phyloP scores from a whole-genome alignment of 2,888 invertebrate species.

The Chymomyza caudatula region DNA sequence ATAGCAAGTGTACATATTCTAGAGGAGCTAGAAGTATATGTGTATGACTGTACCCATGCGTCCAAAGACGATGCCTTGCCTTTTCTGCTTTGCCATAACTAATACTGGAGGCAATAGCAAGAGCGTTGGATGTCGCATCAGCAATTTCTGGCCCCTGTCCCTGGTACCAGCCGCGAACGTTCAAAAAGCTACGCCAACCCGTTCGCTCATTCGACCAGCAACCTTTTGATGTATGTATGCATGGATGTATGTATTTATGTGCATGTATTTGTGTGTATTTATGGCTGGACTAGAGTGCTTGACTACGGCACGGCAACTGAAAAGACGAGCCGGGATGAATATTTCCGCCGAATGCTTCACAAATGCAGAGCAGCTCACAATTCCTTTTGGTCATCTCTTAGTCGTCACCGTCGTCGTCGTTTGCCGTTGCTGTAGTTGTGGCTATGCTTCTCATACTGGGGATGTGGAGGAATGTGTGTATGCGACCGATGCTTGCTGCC shows the following conservation, averaged over 20 bases:
- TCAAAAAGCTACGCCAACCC: slow-evolving; percentile 47
- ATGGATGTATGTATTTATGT: slow-evolving; percentile 24
- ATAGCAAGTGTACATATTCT: slow-evolving; percentile 25
- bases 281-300: slow-evolving; percentile 17
- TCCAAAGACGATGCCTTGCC: slow-evolving; percentile 11
- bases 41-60: slow-evolving; percentile 5
- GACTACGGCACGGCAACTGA: slow-evolving; percentile 40
- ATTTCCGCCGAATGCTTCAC: slow-evolving; percentile 71
- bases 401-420: slow-evolving; percentile 48
- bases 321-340: slow-evolving; percentile 64
- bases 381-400: slow-evolving; percentile 71
- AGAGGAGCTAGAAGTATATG: slow-evolving; percentile 41
- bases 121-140: slow-evolving; percentile 72
- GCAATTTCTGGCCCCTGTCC: slow-evolving; percentile 56
- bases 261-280: slow-evolving; percentile 17
- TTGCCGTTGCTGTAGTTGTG: slow-evolving; percentile 20
- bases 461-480: slow-evolving; percentile 29
- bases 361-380: slow-evolving; percentile 65
- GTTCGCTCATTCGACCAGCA: slow-evolving; percentile 36
- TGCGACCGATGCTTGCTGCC: slow-evolving; percentile 36
- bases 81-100: slow-evolving; percentile 52
- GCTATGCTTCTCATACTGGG: slow-evolving; percentile 9
- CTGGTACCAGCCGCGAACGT: slow-evolving; percentile 16
- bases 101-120: slow-evolving; percentile 58
- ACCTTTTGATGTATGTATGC: slow-evolving; percentile 56